Evolutionary conservation across 2,888 invertebrate genomes (phyloP).

Genomic region (Panorpa germanica): DNA sequence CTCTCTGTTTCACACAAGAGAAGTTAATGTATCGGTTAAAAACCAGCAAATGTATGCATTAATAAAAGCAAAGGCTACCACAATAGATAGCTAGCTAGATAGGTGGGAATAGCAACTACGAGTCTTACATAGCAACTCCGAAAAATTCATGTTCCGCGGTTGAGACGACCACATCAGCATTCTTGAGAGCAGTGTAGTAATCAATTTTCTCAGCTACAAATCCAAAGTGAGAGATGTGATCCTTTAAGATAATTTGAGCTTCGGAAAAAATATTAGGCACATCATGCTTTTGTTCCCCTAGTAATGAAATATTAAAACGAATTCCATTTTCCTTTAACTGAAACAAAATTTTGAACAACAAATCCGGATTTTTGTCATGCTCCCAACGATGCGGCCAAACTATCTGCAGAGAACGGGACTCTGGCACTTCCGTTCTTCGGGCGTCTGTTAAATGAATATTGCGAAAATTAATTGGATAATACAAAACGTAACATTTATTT

Average conservation of each 20-base stretch:
- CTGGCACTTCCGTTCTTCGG: slow-evolving; percentile 13
- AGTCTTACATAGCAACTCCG: slow-evolving; percentile 49
- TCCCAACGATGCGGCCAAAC: slow-evolving; percentile 68
- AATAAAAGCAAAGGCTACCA: too few species aligned
- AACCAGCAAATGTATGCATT: too few species aligned
- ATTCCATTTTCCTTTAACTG: slow-evolving; percentile 28
- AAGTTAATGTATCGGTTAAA: too few species aligned
- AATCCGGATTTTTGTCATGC: slow-evolving; percentile 53
- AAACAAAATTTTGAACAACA: slow-evolving; percentile 34
- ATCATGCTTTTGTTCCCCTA: slow-evolving; percentile 40
- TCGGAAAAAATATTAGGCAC: slow-evolving; percentile 37
- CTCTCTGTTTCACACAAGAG: too few species aligned
- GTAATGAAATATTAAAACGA: slow-evolving; percentile 34
- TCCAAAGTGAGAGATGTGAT: slow-evolving; percentile 37
- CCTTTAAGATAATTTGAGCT: slow-evolving; percentile 26
- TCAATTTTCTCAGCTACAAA: slow-evolving; percentile 30
- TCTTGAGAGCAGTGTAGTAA: slow-evolving; percentile 32
- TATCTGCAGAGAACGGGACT: slow-evolving; percentile 28
- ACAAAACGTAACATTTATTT: slow-evolving; percentile 39
- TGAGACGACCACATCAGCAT: slow-evolving; percentile 46
- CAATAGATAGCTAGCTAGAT: too few species aligned
- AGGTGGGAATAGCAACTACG: slow-evolving; percentile 5
- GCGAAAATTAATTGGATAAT: slow-evolving; percentile 36
- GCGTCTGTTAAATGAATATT: slow-evolving; percentile 6
- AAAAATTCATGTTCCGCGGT: slow-evolving; percentile 61